Evolutionary conservation across 2,888 invertebrate species (phyloP).

Genomic region (Ecliptopera silaceata): DNA sequence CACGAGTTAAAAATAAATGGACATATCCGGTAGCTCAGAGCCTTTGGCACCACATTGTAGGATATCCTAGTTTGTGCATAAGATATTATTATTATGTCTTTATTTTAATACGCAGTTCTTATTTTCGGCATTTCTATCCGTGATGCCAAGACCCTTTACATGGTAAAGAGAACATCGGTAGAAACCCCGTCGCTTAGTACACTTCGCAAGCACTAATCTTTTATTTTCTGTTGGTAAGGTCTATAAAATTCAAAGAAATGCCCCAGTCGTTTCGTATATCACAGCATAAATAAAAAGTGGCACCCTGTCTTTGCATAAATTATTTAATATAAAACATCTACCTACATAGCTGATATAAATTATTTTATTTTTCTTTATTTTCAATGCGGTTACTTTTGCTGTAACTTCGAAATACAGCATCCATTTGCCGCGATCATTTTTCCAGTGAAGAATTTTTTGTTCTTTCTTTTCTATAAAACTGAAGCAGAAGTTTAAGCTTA

Average conservation of each 20-base stretch:
- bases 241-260: too few species aligned
- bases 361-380: conserved; percentile 26
- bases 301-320: too few species aligned
- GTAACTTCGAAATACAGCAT: conserved; percentile 31
- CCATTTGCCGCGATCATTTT: conserved; percentile 39
- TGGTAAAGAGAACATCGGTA: too few species aligned
- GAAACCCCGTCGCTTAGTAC: too few species aligned
- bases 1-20: conserved; percentile 14
- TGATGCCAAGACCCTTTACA: too few species aligned
- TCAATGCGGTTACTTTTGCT: conserved; percentile 25
- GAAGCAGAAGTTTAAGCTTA: conserved; percentile 34
- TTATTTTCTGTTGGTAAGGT: too few species aligned
- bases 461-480: conserved; percentile 35
- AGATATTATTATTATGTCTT: not conserved
- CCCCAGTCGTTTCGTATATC: too few species aligned
- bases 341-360: too few species aligned
- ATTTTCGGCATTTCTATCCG: too few species aligned
- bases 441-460: conserved; percentile 36
- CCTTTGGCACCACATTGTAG: conserved; percentile 13
- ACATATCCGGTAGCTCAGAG: conserved; percentile 13
- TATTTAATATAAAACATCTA: too few species aligned
- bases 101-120: conserved; percentile 9
- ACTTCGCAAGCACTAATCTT: too few species aligned
- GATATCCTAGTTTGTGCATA: conserved; percentile 5
- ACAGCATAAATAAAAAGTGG: too few species aligned